Conservation (phyloP, 1,140 invertebrate species). For the Drosophila bocqueti region DNA sequence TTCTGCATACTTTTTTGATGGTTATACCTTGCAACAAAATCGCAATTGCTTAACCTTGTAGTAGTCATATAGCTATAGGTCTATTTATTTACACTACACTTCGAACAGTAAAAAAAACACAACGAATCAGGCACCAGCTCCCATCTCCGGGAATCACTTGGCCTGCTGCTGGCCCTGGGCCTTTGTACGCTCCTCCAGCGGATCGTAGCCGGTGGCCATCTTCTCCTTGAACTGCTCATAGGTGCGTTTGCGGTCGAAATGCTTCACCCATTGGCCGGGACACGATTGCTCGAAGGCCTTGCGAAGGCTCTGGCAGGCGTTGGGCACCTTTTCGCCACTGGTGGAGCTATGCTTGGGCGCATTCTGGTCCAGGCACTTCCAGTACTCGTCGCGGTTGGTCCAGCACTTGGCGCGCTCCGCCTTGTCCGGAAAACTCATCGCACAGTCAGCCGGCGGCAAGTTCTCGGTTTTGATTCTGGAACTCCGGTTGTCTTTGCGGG, state of each 20-base stretch:
- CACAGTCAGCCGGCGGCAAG: neutral
- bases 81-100: conserved; percentile 64
- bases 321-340: conserved; percentile 84
- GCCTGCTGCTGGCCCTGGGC: conserved; percentile 15
- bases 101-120: conserved; percentile 60
- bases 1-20: too few relatives aligned
- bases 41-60: neutral
- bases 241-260: conserved; percentile 95
- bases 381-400: conserved; percentile 93
- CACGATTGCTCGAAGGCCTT: conserved; percentile 93
- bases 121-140: conserved; percentile 8
- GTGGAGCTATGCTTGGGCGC: conserved; percentile 85
- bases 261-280: conserved; percentile 96
- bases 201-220: conserved; percentile 94
- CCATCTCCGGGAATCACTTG: conserved; percentile 25
- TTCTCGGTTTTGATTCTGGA: neutral
- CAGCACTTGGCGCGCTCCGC: conserved; percentile 93
- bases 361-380: conserved; percentile 93
- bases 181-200: conserved; percentile 83
- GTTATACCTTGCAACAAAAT: neutral
- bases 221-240: conserved; percentile 95
- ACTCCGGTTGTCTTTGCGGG: neutral
- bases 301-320: conserved; percentile 90
- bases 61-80: conserved; percentile 40
- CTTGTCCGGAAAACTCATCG: conserved; percentile 94